Conservation (phyloP, 2,888 invertebrate genomes). For the Actias luna region DNA sequence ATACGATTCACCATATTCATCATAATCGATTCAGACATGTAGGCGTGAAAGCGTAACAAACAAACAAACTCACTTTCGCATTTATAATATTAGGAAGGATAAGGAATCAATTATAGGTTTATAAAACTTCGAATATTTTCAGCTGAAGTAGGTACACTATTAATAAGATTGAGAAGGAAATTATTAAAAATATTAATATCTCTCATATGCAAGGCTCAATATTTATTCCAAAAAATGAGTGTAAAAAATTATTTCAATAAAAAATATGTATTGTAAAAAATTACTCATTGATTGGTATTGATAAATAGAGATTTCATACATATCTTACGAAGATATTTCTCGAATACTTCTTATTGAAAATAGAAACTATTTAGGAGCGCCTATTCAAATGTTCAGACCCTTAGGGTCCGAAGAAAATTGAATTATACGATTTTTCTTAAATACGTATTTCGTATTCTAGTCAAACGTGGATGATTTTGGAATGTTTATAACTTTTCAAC, state of each 20-base stretch:
- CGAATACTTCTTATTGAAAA: not conserved
- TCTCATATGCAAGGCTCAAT: conserved; percentile 15
- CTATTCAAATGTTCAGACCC: not conserved
- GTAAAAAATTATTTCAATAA: not conserved
- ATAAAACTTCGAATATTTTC: no score
- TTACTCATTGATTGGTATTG: not conserved
- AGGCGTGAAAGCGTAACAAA: no score
- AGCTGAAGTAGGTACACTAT: no score
- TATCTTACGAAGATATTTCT: not conserved
- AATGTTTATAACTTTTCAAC: not conserved
- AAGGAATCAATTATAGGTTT: no score
- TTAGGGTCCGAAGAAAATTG: not conserved
- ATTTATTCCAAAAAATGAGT: not conserved
- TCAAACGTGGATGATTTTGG: not conserved
- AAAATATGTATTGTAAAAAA: not conserved
- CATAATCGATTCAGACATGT: no score
- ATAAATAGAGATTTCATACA: not conserved
- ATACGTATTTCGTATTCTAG: not conserved
- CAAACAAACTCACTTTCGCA: no score
- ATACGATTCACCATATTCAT: no score
- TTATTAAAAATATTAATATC: no score
- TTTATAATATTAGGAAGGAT: no score
- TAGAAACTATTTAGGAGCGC: not conserved
- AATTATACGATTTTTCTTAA: not conserved
- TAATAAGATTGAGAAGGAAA: no score